Evolutionary conservation across 1,140 invertebrate genomes (phyloP).

Genomic region (Drosophila leontia): DNA sequence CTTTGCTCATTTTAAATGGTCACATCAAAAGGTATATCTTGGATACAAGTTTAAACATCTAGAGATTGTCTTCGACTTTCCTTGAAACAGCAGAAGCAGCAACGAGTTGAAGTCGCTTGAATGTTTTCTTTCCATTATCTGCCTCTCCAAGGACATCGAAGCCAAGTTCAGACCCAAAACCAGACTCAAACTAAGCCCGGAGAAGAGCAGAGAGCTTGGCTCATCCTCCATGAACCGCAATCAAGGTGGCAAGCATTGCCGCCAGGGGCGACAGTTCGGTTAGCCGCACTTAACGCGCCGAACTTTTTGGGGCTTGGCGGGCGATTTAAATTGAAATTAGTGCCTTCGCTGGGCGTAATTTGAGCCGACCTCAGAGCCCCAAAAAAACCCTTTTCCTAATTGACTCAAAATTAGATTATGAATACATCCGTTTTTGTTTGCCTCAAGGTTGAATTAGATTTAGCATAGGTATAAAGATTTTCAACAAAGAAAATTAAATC

Average conservation of each 20-base stretch:
- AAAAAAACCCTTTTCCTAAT: background rate
- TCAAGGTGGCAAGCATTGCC: constrained; percentile 43
- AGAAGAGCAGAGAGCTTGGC: background rate
- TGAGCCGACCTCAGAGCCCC: background rate
- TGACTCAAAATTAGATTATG: constrained; percentile 2
- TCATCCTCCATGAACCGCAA: constrained; percentile 37
- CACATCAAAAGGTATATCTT: background rate
- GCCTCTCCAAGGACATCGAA: background rate
- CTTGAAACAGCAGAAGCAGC: too few species aligned
- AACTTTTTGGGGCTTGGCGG: constrained; percentile 20
- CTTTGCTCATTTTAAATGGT: background rate
- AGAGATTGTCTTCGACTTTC: background rate
- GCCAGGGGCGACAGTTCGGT: constrained; percentile 58
- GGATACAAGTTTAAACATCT: background rate
- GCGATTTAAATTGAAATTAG: constrained; percentile 63
- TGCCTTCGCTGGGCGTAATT: background rate
- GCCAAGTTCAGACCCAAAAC: constrained; percentile 1
- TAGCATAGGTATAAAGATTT: background rate
- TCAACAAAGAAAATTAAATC: background rate
- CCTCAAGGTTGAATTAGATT: background rate
- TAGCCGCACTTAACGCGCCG: constrained; percentile 36
- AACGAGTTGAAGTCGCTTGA: background rate
- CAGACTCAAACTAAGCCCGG: constrained; percentile 1
- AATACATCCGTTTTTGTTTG: background rate
- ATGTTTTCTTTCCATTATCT: constrained; percentile 40